Percentiles rank a stretch among this genome's conserved stretches.
Evolutionary conservation across 2,113 vertebrate genomes (phyloP).

Genomic region (Polyodon spathula): DNA sequence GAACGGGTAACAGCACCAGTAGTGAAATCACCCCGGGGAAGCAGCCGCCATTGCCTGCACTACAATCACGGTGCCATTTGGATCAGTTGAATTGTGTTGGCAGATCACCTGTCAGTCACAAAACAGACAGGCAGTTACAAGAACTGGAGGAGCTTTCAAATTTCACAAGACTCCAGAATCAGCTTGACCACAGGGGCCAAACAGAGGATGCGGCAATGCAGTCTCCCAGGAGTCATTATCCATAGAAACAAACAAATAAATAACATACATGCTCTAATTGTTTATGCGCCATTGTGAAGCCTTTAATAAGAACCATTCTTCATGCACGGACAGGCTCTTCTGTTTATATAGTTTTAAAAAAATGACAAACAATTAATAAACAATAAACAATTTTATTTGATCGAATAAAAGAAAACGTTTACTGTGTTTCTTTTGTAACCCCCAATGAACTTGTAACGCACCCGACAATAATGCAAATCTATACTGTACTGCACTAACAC

Average conservation of each 20-base stretch:
- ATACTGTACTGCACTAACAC: too few relatives aligned
- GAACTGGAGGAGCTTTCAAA: slow-evolving; percentile 82
- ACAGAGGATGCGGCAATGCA: slow-evolving; percentile 73
- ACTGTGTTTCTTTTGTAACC: neutral
- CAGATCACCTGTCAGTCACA: slow-evolving; percentile 87
- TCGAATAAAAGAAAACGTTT: neutral
- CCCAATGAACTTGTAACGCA: too few relatives aligned
- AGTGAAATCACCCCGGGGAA: slow-evolving; percentile 25
- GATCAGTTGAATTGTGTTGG: slow-evolving; percentile 34
- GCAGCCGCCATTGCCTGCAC: slow-evolving; percentile 84
- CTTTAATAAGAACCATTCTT: neutral
- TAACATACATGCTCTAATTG: neutral
- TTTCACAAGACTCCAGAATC: slow-evolving; percentile 85
- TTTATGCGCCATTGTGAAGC: neutral
- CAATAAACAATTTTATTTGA: neutral
- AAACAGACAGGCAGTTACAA: slow-evolving; percentile 89
- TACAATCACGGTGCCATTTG: slow-evolving; percentile 86
- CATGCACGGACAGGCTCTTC: neutral
- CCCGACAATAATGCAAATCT: too few relatives aligned
- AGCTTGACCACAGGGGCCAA: slow-evolving; percentile 90
- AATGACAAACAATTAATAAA: too few relatives aligned
- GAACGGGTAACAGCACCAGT: too few relatives aligned
- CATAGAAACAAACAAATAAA: slow-evolving; percentile 50
- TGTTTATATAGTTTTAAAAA: neutral
- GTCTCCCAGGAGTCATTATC: slow-evolving; percentile 71